These are phyloP conservation scores for Uloborus plumipes DNA, from an alignment of 2,888 invertebrate species.

Conservation along the genomic window DNA sequence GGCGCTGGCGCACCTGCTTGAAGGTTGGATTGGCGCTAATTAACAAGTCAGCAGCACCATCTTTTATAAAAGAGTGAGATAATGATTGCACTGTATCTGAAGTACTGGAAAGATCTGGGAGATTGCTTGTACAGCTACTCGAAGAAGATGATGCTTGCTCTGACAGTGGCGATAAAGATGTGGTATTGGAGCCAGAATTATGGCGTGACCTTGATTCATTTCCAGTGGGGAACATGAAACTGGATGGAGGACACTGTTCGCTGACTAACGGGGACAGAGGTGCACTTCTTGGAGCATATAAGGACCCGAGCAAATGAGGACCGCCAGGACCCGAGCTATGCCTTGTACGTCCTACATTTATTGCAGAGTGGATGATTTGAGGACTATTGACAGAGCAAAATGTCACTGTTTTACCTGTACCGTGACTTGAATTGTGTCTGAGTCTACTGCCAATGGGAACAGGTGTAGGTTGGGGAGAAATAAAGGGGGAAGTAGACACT, in stretches of 20 bases:
- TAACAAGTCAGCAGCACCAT: constrained; percentile 35
- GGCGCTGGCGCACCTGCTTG: constrained; percentile 54
- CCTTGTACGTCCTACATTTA: constrained; percentile 65
- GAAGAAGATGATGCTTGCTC: constrained; percentile 68
- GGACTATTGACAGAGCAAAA: constrained; percentile 50
- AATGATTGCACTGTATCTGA: constrained; percentile 11
- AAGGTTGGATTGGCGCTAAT: constrained; percentile 48
- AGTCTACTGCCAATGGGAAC: constrained; percentile 63
- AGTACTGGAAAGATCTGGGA: constrained; percentile 49
- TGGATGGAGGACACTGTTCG: constrained; percentile 35
- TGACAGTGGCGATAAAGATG: constrained; percentile 68
- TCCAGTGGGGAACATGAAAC: constrained; percentile 60
- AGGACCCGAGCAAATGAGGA: constrained; percentile 29
- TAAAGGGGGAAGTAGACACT: constrained; percentile 69
- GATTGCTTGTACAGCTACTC: constrained; percentile 60
- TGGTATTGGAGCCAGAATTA: constrained; percentile 67
- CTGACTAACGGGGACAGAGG: constrained; percentile 66
- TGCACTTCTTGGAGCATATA: constrained; percentile 62
- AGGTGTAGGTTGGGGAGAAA: constrained; percentile 68
- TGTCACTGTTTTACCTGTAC: constrained; percentile 59
- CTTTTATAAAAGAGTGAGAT: constrained; percentile 46
- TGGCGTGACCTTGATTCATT: constrained; percentile 65
- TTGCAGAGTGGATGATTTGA: constrained; percentile 36
- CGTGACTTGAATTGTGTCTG: constrained; percentile 63
- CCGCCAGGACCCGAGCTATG: constrained; percentile 68